phyloP scores from a whole-genome alignment of 1,140 invertebrate species.

The Aplysia californica region DNA sequence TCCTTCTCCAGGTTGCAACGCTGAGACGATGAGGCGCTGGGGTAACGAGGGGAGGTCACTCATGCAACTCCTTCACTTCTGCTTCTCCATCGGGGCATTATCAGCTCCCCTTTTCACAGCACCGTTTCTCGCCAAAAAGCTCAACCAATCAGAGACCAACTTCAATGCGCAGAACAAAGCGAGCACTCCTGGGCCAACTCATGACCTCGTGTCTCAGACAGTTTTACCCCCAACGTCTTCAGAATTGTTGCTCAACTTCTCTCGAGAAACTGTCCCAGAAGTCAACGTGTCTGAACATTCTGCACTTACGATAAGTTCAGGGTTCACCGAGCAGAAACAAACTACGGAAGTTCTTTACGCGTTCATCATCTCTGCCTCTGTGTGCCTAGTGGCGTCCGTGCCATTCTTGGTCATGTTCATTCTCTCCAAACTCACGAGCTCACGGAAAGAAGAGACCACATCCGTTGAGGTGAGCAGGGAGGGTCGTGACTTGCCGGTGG shows the following conservation, averaged over 20 bases:
- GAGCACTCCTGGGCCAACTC: neutral
- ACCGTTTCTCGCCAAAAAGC: conserved; percentile 38
- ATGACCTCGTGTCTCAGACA: too few species aligned
- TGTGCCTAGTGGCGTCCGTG: conserved; percentile 5
- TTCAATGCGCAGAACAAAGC: neutral
- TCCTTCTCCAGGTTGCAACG: conserved; percentile 65
- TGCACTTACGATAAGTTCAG: too few species aligned
- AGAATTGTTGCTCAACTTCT: too few species aligned
- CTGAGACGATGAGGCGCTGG: conserved; percentile 68
- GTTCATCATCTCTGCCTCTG: conserved; percentile 22
- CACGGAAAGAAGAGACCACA: neutral
- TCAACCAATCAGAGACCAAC: neutral
- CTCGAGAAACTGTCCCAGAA: too few species aligned
- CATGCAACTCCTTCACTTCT: conserved; percentile 43
- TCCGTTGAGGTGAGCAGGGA: neutral
- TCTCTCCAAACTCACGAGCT: neutral
- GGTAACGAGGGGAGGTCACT: conserved; percentile 56
- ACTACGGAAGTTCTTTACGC: conserved; percentile 25
- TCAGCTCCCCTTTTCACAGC: conserved; percentile 38
- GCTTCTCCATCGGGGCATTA: conserved; percentile 43
- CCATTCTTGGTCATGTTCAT: conserved; percentile 4
- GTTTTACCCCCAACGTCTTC: too few species aligned
- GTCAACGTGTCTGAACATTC: too few species aligned
- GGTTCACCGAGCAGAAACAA: neutral
- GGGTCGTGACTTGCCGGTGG: neutral